Evolutionary conservation across 2,113 vertebrate species (phyloP).

Genomic region (Microtus pennsylvanicus): DNA sequence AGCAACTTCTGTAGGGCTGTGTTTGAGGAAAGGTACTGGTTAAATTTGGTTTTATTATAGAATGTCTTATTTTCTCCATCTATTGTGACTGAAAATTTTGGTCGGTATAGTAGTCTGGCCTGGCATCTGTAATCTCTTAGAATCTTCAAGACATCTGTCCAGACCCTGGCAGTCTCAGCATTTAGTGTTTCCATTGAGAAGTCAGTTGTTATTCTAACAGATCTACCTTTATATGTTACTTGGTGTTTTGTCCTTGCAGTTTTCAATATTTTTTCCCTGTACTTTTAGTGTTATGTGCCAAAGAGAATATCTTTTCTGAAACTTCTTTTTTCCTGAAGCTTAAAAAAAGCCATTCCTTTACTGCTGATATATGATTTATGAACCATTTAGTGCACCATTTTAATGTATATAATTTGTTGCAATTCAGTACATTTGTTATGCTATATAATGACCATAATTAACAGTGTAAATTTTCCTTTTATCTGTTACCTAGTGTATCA

Average conservation of each 20-base stretch:
- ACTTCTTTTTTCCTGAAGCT: not conserved
- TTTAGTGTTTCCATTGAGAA: not conserved
- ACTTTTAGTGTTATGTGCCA: not conserved
- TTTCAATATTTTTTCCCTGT: not conserved
- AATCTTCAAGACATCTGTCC: not conserved
- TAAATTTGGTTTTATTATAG: not conserved
- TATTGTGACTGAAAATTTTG: not conserved
- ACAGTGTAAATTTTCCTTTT: not conserved
- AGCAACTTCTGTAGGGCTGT: not conserved
- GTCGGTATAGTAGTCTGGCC: not conserved
- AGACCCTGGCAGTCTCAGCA: not conserved
- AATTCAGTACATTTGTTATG: slow-evolving; percentile 28
- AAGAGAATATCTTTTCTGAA: not conserved
- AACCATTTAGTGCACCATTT: not conserved
- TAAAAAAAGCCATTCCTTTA: not conserved
- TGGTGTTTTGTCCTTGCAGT: not conserved
- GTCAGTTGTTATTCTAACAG: not conserved
- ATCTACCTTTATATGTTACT: not conserved
- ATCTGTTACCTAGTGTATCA: not conserved
- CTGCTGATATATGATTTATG: not conserved
- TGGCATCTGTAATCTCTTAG: not conserved
- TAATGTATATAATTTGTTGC: not conserved
- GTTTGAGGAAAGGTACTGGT: not conserved
- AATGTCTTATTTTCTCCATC: not conserved
- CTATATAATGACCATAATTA: not conserved